Base-by-base conservation (phyloP, 2,797 vertebrate species). In the Myotis myotis region DNA sequence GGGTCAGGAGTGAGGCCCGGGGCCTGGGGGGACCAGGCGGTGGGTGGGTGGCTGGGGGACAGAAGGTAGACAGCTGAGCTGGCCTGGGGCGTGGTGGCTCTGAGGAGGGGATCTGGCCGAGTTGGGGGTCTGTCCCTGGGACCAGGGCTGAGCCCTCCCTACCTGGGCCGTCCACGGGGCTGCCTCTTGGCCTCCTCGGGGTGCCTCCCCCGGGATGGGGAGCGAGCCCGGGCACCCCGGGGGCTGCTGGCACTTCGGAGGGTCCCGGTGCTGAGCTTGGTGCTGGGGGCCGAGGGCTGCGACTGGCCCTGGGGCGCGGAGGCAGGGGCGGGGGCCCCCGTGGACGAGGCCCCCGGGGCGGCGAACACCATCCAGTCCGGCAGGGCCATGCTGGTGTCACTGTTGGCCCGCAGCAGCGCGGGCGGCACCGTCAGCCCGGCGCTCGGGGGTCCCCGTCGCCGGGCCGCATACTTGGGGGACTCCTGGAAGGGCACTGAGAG, bases 211-310 rank as follows among this genome's bases (percentile, higher is more conserved):
- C 98, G 96, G 91, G 99, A 99, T 0, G 99, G 99, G 38, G 99
- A 99, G 30, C 99, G 99, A 1, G 98, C 99, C 79, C 99, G 98
- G 12, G 99, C 99, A 0, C 99, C 99, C n/a, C 99, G 98, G 85
- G 99, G 99, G 93, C 99, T 99, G 98, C 99, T 99, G 97, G 99
- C 99, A 97, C 99, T 99, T 76, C 99, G 98, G 53, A 99, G 97
- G 86, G 99, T 99, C 51, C 99, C 98, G 0, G 96, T 99, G 85
- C 98, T 98, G 87, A 99, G 98, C 85, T 99, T 99, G 74, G 98
- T 98, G 17, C 99, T 98, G 98, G 99, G 98, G 74, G 96, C 97
- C 36, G 98, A 97, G 75, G 97, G 97, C 0, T 98, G 97, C 0
- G 98, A 97, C 90, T 98, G 98, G 94, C 94, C 94, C 87, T 97